Percentiles rank a stretch among this genome's conserved stretches.
Evolutionary conservation across 2,888 invertebrate species (phyloP).

Genomic region (Pyrgus malvae): DNA sequence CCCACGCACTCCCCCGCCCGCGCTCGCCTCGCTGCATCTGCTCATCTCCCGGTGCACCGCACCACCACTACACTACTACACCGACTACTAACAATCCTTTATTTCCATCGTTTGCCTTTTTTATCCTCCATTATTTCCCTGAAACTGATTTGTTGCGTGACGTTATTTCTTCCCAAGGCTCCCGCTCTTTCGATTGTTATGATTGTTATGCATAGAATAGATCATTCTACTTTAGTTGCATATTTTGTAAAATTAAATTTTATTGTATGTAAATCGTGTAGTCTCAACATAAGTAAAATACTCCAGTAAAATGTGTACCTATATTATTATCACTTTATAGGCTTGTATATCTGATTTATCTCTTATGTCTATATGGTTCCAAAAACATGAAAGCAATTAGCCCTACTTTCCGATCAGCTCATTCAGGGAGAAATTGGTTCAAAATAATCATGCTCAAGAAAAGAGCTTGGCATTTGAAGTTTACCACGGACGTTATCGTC

Average conservation of each 20-base stretch:
- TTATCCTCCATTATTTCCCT: not conserved
- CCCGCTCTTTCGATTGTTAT: not conserved
- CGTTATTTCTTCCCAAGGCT: not conserved
- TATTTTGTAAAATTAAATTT: not conserved
- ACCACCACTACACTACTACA: not conserved
- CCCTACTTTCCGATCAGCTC: not conserved
- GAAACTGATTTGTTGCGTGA: conserved; percentile 9
- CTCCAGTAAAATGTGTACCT: no score
- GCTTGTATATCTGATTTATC: no score
- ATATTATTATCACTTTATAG: no score
- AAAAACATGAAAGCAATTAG: no score
- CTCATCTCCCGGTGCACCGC: not conserved
- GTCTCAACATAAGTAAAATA: no score
- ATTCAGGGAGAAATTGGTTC: not conserved
- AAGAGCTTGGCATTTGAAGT: not conserved
- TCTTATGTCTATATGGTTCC: no score
- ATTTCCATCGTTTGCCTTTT: not conserved
- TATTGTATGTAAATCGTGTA: no score
- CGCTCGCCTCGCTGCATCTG: not conserved
- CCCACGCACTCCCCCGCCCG: not conserved
- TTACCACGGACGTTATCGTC: not conserved
- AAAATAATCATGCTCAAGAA: no score
- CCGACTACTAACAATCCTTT: conserved; percentile 2
- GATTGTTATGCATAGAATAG: not conserved
- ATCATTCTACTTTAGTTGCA: not conserved